Conservation (phyloP, 2,797 vertebrate species). For the Toxotes lorentzi region DNA sequence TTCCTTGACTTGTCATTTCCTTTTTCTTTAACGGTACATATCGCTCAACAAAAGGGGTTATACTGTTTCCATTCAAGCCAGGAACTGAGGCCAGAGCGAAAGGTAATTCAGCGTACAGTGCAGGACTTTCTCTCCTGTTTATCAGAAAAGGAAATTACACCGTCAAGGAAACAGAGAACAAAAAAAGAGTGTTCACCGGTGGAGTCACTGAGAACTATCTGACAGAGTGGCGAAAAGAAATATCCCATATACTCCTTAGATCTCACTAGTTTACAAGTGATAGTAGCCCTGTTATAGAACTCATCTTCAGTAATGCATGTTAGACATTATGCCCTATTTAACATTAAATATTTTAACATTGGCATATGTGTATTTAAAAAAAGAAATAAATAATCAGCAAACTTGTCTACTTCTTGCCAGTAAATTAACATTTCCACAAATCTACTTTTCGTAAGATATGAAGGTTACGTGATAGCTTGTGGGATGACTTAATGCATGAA, state of each 20-base stretch:
- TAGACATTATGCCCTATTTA: not conserved
- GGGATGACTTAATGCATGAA: not conserved
- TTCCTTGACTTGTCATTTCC: constrained; percentile 65
- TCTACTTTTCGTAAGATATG: not conserved
- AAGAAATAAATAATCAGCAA: not conserved
- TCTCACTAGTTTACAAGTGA: not conserved
- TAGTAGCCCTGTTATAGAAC: constrained; percentile 1
- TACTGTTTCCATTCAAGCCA: constrained; percentile 57
- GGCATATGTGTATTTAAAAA: not conserved
- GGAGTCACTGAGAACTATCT: not conserved
- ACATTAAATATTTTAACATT: not conserved
- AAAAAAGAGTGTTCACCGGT: constrained; percentile 6
- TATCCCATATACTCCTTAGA: not conserved
- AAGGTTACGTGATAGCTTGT: not conserved
- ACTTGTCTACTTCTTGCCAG: not conserved
- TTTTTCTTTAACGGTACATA: constrained; percentile 49
- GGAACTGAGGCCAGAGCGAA: constrained; percentile 53
- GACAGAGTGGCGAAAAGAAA: constrained; percentile 11
- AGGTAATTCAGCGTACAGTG: constrained; percentile 20
- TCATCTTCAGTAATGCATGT: not conserved
- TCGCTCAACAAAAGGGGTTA: constrained; percentile 40
- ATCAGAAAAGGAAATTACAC: constrained; percentile 55
- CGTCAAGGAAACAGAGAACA: constrained; percentile 30
- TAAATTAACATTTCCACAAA: not conserved
- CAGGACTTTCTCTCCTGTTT: constrained; percentile 56